Evolutionary conservation across 23 tunicate genomes (phyloP), one percentile per base, ranked within the genome.

Genomic region (Pegea sp.): DNA sequence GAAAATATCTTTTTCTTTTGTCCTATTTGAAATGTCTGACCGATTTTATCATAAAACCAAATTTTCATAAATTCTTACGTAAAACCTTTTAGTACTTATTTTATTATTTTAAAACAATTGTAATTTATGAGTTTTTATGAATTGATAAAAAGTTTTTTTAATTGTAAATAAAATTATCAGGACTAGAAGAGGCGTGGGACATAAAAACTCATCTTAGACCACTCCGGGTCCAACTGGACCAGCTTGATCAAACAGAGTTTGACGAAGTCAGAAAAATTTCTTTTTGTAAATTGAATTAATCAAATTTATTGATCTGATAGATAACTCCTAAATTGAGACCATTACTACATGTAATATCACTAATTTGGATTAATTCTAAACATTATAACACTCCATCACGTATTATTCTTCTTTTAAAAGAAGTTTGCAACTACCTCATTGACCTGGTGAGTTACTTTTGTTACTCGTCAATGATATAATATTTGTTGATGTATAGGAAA

Each of bases 151-250:
- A n/a, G n/a, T n/a, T n/a, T n/a, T n/a, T n/a, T n/a, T n/a, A n/a
- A n/a, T n/a, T n/a, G n/a, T n/a, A n/a, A n/a, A n/a, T n/a, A n/a
- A n/a, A n/a, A n/a, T n/a, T n/a, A n/a, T n/a, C n/a, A n/a, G n/a
- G n/a, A n/a, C 69, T 89, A 31, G 72, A 76, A 26, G 98, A 89
- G 67, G 98, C 98, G 22, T 57, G 71, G 44, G 98, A 89, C 63
- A 89, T 89, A 48, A 67, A 67, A 28, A 62, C 70, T 46, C 74
- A 89, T 55, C 43, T 89, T 54, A 77, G 67, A 25, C 90, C 89
- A 16, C 69, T 89, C 22, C 69, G 66, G 7, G 26, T 42, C 24
- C 44, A 71, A n/a, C 49, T 89, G 1, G 98, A 77, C 30, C 81
- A 89, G 30, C 24, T 89, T 32, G 98, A 89, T 44, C 81, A 77